These are phyloP conservation scores for Amblyornis subalaris DNA, from an alignment of 2,113 vertebrate genomes.

Conservation along the genomic window DNA sequence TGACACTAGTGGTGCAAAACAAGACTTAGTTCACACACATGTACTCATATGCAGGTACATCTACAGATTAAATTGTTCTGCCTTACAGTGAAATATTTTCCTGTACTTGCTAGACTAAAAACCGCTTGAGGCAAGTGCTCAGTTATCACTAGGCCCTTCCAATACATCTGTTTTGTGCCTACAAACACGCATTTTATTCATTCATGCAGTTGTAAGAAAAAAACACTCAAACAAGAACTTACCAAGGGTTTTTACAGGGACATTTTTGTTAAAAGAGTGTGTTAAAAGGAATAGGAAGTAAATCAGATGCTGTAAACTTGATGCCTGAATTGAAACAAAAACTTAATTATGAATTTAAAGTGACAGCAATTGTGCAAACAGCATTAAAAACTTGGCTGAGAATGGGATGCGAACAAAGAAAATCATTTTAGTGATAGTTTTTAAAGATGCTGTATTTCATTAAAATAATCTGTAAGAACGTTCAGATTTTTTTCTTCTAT, in stretches of 20 bases:
- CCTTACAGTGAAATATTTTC: background rate
- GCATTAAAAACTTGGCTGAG: conserved; percentile 59
- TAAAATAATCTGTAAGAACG: background rate
- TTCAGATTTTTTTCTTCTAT: conserved; percentile 20
- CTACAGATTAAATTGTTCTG: background rate
- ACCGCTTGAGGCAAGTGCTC: background rate
- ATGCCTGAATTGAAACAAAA: conserved; percentile 58
- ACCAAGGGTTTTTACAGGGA: conserved; percentile 60
- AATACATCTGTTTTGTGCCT: background rate
- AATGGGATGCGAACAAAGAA: conserved; percentile 58
- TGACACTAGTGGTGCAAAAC: background rate
- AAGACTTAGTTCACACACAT: background rate
- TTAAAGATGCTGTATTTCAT: conserved; percentile 77
- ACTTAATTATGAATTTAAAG: conserved; percentile 63
- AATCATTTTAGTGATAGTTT: conserved; percentile 43
- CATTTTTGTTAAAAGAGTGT: conserved; percentile 65
- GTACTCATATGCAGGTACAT: background rate
- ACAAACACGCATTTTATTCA: conserved; percentile 19
- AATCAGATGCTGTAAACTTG: conserved; percentile 65
- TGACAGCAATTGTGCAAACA: conserved; percentile 53
- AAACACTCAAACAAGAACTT: conserved; percentile 54
- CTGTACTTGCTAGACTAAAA: background rate
- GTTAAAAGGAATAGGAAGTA: conserved; percentile 67
- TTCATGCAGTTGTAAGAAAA: conserved; percentile 41
- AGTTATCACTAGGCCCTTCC: background rate